Evolutionary conservation across 2,888 invertebrate genomes (phyloP).

Genomic region (Pemphredon lugubris): DNA sequence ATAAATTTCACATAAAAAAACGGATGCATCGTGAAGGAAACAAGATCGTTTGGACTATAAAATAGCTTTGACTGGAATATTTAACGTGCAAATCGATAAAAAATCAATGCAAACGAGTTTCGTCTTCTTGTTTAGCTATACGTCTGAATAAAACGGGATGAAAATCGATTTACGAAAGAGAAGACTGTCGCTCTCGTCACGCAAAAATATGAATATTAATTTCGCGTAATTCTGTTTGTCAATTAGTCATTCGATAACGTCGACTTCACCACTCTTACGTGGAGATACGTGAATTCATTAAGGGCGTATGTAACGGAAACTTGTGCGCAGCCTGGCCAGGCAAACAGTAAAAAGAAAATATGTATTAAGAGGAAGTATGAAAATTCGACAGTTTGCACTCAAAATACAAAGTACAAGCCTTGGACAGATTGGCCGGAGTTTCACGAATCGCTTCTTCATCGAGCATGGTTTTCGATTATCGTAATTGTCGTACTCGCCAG

Average conservation of each 20-base stretch:
- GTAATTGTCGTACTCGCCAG: conserved; percentile 38
- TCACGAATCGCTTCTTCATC: conserved; percentile 1
- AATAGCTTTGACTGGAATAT: no score
- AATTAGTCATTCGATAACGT: conserved; percentile 25
- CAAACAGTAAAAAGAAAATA: conserved; percentile 1
- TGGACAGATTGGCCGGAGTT: background rate
- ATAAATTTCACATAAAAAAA: background rate
- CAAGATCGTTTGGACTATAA: no score
- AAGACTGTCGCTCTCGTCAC: background rate
- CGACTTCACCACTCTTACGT: conserved; percentile 1
- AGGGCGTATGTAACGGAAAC: conserved; percentile 4
- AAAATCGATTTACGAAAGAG: conserved; percentile 23
- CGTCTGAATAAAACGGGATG: no score
- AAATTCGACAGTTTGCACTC: background rate
- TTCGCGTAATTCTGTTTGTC: conserved; percentile 15
- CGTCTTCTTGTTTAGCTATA: no score
- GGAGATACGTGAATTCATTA: conserved; percentile 13
- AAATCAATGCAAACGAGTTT: no score
- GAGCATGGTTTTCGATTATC: conserved; percentile 52
- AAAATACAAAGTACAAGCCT: conserved; percentile 1
- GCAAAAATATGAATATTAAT: background rate
- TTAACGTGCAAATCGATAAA: no score
- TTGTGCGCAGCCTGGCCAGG: conserved; percentile 17
- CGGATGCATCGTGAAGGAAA: no score
- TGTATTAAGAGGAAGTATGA: conserved; percentile 9